These are phyloP conservation scores for Tolypeutes matacus DNA, from an alignment of 2,797 vertebrate genomes.

Conservation along the genomic window DNA sequence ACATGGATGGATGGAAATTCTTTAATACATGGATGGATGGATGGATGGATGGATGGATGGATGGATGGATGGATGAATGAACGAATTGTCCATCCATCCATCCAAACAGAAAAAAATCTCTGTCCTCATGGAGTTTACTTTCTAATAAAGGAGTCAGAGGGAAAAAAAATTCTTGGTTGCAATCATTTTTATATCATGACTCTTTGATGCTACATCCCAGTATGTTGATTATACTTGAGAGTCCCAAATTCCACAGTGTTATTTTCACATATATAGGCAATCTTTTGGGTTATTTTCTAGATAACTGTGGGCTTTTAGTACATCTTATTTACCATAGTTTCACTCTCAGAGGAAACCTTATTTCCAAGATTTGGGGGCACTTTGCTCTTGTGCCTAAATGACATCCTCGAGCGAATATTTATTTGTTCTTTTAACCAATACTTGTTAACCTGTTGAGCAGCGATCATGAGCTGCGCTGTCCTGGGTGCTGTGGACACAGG, in stretches of 20 bases:
- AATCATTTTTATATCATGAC: neutral
- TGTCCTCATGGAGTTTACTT: neutral
- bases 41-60: too few relatives aligned
- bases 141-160: neutral
- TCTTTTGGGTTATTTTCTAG: neutral
- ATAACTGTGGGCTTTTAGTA: neutral
- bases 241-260: neutral
- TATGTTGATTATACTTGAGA: neutral
- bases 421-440: neutral
- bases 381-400: neutral
- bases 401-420: neutral
- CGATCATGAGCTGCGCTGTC: neutral
- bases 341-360: neutral
- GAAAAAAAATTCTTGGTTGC: neutral
- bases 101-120: neutral
- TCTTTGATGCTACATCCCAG: neutral
- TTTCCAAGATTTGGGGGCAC: slow-evolving; percentile 12
- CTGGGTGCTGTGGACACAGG: neutral
- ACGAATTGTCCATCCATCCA: neutral
- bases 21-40: neutral
- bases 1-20: neutral
- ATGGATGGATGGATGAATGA: neutral
- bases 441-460: neutral
- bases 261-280: neutral
- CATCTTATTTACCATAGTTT: neutral